These are phyloP conservation scores for Chelonia mydas DNA, from an alignment of 2,797 vertebrate species.

Conservation along the genomic window DNA sequence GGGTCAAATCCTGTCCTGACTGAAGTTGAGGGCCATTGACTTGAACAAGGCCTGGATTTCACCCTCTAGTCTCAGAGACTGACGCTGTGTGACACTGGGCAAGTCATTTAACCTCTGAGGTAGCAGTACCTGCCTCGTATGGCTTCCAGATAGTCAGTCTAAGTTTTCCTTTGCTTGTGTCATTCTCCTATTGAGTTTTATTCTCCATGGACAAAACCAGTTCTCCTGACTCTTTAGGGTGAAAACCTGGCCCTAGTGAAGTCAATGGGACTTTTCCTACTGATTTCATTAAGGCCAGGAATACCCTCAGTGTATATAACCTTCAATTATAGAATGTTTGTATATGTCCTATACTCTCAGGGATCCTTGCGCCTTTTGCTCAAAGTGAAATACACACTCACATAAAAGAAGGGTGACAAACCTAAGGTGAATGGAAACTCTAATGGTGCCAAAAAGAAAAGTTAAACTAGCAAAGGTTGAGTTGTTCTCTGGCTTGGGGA, in stretches of 20 bases:
- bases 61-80: not conserved
- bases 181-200: not conserved
- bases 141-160: not conserved
- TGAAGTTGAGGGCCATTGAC: not conserved
- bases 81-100: not conserved
- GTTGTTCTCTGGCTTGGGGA: not conserved
- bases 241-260: not conserved
- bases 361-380: not conserved
- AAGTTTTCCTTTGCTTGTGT: not conserved
- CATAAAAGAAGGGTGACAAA: not conserved
- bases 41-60: not conserved
- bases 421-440: not conserved
- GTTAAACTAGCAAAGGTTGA: fast-evolving
- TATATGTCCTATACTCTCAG: not conserved
- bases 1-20: not conserved
- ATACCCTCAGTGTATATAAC: not conserved
- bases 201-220: not conserved
- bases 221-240: not conserved
- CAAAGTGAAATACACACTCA: not conserved
- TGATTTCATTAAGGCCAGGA: not conserved
- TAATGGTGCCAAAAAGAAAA: not conserved
- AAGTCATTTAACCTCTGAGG: not conserved
- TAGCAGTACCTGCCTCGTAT: not conserved
- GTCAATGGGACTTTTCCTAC: not conserved
- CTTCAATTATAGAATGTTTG: not conserved